Conservation (phyloP, 1,140 invertebrate species). For the Cataglyphis hispanica region DNA sequence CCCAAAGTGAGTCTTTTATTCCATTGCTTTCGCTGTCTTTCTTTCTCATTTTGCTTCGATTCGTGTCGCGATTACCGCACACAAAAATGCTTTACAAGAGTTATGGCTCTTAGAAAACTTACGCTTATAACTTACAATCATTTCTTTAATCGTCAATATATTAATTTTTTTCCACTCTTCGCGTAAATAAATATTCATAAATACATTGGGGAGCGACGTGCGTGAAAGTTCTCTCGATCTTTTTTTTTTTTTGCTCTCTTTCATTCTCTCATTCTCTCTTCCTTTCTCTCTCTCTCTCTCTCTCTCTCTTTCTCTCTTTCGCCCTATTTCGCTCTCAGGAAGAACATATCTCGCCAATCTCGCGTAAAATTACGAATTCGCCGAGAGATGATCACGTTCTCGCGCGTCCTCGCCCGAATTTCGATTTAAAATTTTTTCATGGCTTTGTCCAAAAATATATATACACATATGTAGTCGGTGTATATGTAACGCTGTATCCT, state of each 20-base stretch:
- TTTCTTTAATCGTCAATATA: slow-evolving; percentile 82
- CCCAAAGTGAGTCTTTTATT: slow-evolving; percentile 63
- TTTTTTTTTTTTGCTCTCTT: not conserved
- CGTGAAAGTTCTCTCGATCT: slow-evolving; percentile 47
- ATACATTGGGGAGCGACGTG: slow-evolving; percentile 73
- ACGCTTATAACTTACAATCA: slow-evolving; percentile 74
- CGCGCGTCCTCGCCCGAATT: slow-evolving; percentile 67
- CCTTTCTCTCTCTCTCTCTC: not conserved
- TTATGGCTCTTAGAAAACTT: slow-evolving; percentile 80
- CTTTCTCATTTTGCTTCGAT: slow-evolving; percentile 23
- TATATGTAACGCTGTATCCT: slow-evolving; percentile 81
- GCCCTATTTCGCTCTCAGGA: slow-evolving; percentile 21
- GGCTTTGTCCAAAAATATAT: slow-evolving; percentile 85
- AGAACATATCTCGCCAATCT: slow-evolving; percentile 39
- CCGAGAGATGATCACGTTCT: slow-evolving; percentile 60
- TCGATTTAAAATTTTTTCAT: slow-evolving; percentile 75
- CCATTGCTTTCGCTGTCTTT: slow-evolving; percentile 69
- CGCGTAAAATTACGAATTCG: slow-evolving; percentile 34
- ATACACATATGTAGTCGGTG: slow-evolving; percentile 82
- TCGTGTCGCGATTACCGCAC: slow-evolving; percentile 42
- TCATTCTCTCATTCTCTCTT: not conserved
- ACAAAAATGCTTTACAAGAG: slow-evolving; percentile 69
- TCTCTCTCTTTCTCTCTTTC: not conserved
- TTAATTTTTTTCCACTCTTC: slow-evolving; percentile 80
- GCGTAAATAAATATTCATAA: slow-evolving; percentile 82